Evolutionary conservation across 2,797 vertebrate genomes (phyloP).

Genomic region (Enteromius fasciolatus): DNA sequence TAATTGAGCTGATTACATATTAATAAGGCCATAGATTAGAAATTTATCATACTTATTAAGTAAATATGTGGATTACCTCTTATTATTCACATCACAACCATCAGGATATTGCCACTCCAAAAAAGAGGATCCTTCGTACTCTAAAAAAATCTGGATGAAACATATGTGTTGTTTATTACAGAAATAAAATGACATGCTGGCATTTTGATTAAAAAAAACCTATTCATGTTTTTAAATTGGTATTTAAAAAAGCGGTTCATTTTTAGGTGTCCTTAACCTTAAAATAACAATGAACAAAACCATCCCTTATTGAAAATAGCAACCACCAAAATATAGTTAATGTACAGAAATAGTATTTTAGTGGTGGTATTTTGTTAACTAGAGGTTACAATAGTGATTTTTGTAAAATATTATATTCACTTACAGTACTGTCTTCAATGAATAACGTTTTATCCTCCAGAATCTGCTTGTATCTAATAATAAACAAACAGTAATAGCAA

Average conservation of each 20-base stretch:
- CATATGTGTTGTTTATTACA: background rate
- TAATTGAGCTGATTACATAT: background rate
- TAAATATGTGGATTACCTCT: slow-evolving; percentile 2
- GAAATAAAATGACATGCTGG: background rate
- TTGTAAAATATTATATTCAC: background rate
- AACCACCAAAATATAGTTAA: background rate
- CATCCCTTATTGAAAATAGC: background rate
- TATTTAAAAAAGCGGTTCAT: background rate
- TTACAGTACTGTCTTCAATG: background rate
- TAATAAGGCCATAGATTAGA: background rate
- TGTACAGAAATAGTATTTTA: background rate
- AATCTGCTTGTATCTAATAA: slow-evolving; percentile 3
- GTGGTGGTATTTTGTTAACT: too few species aligned
- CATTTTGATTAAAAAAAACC: background rate
- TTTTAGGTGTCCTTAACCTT: background rate
- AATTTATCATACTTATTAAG: background rate
- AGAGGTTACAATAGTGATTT: too few species aligned
- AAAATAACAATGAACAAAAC: background rate
- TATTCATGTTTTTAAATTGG: background rate
- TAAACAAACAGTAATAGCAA: background rate
- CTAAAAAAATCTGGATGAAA: background rate
- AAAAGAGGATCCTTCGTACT: slow-evolving; percentile 35
- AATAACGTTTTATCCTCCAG: slow-evolving; percentile 26
- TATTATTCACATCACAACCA: slow-evolving; percentile 15
- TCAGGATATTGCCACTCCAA: slow-evolving; percentile 30